Percentiles rank a stretch among this genome's conserved stretches.
phyloP scores from a whole-genome alignment of 2,797 vertebrate genomes.

The Pangasius krempfi region DNA sequence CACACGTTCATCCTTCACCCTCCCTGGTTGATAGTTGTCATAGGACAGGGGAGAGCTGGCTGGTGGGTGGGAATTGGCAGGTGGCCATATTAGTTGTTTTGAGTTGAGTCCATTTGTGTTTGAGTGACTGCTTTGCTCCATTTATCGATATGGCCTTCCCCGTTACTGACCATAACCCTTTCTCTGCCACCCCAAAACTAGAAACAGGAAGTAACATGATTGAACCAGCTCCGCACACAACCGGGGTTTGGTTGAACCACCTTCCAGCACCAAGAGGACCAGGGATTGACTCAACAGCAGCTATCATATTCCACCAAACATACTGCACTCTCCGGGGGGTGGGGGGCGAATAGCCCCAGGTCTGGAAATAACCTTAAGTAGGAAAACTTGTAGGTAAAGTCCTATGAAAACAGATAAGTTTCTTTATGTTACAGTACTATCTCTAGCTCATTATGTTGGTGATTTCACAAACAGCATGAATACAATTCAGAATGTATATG shows the following conservation, averaged over 20 bases:
- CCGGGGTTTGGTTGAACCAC: neutral
- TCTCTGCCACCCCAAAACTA: neutral
- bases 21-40: neutral
- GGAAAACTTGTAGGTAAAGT: neutral
- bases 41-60: neutral
- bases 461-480: constrained; percentile 26
- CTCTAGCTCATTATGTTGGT: constrained; percentile 8
- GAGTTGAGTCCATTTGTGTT: neutral
- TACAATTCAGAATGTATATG: neutral
- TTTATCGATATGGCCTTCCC: neutral
- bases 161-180: neutral
- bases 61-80: neutral
- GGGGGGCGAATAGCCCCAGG: neutral
- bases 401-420: neutral
- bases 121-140: neutral
- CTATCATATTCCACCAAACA: neutral
- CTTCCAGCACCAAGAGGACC: neutral
- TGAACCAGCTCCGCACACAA: neutral
- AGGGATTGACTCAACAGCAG: neutral
- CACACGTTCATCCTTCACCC: neutral
- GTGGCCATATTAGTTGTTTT: neutral
- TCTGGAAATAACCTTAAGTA: constrained; percentile 6
- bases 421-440: neutral
- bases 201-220: neutral
- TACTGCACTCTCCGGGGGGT: neutral